Evolutionary conservation across 2,888 invertebrate species (phyloP), one percentile per base, ranked within the genome.

Genomic region (Xylocampa areola): DNA sequence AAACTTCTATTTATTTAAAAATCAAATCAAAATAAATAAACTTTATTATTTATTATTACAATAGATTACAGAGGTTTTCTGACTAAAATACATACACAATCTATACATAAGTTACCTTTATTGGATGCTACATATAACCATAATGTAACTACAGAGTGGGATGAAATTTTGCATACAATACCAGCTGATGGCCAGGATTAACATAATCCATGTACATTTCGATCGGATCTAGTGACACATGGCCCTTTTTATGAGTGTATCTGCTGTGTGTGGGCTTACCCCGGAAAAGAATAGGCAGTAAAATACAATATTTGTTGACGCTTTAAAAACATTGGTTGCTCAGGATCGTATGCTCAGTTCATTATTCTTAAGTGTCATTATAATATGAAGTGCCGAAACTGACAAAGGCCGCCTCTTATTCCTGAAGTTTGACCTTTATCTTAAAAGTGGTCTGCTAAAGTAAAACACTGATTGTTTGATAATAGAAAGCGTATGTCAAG

Each of bases 131-230:
- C 8, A 36, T 19, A 21, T 27, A 44, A 6, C 13, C 23, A 41
- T 13, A 37, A 25, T 33, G 10, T 45, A 27, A 52, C 29, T 51
- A 48, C 19, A 49, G 23, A 30, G 21, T 16, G 32, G 40, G 44
- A 37, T 39, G 14, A 33, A 30, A 54, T 69, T 68, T 68, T 49
- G 59, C 66, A 68, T 65, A 59, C 49, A 68, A 37, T 41, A 47
- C 57, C 64, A 68, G 53, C 59, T 59, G 70, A 68, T 68, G 51
- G 53, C 39, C 48, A 7, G 59, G 70, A 68, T 68, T 68, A 70
- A 55, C 70, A 68, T 68, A 68, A 68, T 68, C 70, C 58, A 47
- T 41, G 49, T 30, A 63, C 44, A 63, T 65, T 65, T 69, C 51
- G 47, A 69, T 68, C 37, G 52, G 49, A 49, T 69, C 35, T 48